These are phyloP conservation scores for Caenorhabditis sp. DNA, from an alignment of 2,888 invertebrate genomes.

Conservation along the genomic window DNA sequence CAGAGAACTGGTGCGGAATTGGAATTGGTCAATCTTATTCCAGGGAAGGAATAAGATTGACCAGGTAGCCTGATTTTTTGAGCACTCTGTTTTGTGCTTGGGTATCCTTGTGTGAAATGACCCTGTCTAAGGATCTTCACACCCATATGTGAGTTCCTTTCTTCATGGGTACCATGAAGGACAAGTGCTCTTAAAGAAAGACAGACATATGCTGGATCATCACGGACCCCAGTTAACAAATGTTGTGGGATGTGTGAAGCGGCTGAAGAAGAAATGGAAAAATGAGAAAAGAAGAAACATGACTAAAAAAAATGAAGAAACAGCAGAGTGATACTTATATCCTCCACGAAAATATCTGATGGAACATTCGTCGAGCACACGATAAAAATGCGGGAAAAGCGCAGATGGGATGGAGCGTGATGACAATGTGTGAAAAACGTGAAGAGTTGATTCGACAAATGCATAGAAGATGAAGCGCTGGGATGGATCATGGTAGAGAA, in stretches of 20 bases:
- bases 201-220: constrained; percentile 49
- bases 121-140: too few species aligned
- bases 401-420: neutral
- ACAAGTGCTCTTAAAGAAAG: too few species aligned
- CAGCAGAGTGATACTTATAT: constrained; percentile 25
- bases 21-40: too few species aligned
- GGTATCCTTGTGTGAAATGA: too few species aligned
- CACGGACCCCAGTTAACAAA: constrained; percentile 54
- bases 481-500: neutral
- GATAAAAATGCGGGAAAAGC: neutral
- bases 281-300: constrained; percentile 28
- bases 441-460: neutral
- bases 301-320: constrained; percentile 11
- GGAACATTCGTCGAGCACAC: constrained; percentile 3
- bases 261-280: constrained; percentile 16
- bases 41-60: too few species aligned
- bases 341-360: neutral
- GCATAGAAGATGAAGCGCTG: neutral
- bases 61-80: neutral
- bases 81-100: too few species aligned
- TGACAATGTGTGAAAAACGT: neutral
- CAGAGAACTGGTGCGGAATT: neutral
- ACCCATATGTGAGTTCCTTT: too few species aligned
- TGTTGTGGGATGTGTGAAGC: constrained; percentile 37
- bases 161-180: too few species aligned